Evolutionary conservation across 2,888 invertebrate genomes (phyloP), one percentile per base, ranked within the genome.

Genomic region (Punctoribates punctum): DNA sequence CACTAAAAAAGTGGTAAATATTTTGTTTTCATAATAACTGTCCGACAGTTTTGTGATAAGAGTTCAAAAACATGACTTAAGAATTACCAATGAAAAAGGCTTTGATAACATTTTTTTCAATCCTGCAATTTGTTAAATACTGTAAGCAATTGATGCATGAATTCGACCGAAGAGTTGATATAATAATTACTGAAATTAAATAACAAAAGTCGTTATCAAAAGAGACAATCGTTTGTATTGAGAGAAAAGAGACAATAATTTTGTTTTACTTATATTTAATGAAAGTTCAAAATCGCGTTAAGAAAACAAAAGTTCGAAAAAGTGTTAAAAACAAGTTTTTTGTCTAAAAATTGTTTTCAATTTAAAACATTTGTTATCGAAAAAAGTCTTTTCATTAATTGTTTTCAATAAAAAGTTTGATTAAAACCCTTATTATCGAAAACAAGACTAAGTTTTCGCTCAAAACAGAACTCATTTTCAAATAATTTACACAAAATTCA

Each of bases 11-110:
- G 9, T 11, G 17, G 17, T 13, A 48, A 48, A 8, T 13, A 48
- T 13, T 48, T 48, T 17, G 17, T 8, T 48, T 8, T 48, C 17
- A 17, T 48, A 11, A 13, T 48, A 48, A 13, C 4, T 48, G 48
- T 48, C 4, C 3, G 48, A 17, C 11, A 48, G 11, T 48, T 48
- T 6, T 6, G 42, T 42, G 8, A 42, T 13, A 60, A 60, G 23
- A 60, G 60, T 60, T 60, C 60, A 60, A 60, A 60, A 60, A 60
- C 60, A 25, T 60, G 27, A 60, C 27, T 11, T 5, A 60, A 60
- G 8, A 54, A 42, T 42, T 42, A 42, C 11, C 42, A 11, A 5
- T 11, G 42, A 42, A 42, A 9, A 42, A 42, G 11, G n/a, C n/a
- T n/a, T n/a, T n/a, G n/a, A n/a, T n/a, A n/a, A n/a, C n/a, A n/a